These are phyloP conservation scores for Ecliptopera silaceata DNA, from an alignment of 2,888 invertebrate genomes.

Conservation along the genomic window DNA sequence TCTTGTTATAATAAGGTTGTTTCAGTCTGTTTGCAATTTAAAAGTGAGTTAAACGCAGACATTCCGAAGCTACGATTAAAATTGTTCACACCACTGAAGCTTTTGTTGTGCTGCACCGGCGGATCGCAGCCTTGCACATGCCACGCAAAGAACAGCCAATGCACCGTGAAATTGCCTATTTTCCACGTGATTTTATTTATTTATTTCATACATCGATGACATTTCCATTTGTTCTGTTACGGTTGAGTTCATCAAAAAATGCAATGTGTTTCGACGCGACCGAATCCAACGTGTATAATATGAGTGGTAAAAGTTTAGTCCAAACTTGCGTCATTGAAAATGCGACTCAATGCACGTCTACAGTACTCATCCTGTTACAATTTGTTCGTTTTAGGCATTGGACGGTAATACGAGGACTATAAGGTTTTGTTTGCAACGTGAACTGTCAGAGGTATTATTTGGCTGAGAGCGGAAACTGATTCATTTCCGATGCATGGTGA, in stretches of 20 bases:
- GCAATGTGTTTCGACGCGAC: constrained; percentile 39
- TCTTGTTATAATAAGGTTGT: too few relatives aligned
- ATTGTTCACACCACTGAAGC: constrained; percentile 66
- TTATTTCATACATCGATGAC: constrained; percentile 78
- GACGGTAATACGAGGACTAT: constrained; percentile 49
- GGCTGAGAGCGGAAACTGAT: constrained; percentile 78
- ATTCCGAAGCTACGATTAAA: constrained; percentile 51
- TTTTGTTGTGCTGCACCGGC: constrained; percentile 64
- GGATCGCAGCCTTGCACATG: constrained; percentile 54
- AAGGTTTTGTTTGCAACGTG: constrained; percentile 59
- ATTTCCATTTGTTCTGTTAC: constrained; percentile 63
- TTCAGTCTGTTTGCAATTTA: background rate
- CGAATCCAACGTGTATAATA: constrained; percentile 39
- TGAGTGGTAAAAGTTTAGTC: constrained; percentile 49
- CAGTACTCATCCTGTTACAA: constrained; percentile 57
- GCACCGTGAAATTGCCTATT: constrained; percentile 83
- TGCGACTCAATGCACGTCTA: constrained; percentile 57
- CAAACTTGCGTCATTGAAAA: constrained; percentile 62
- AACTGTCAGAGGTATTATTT: constrained; percentile 66
- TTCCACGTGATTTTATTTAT: constrained; percentile 82
- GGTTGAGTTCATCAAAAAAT: constrained; percentile 59
- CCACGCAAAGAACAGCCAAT: constrained; percentile 76
- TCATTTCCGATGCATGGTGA: constrained; percentile 81
- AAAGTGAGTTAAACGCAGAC: constrained; percentile 25
- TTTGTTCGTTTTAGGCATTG: constrained; percentile 48